Conservation (phyloP, 2,888 invertebrate genomes). For the Pelosia muscerda region DNA sequence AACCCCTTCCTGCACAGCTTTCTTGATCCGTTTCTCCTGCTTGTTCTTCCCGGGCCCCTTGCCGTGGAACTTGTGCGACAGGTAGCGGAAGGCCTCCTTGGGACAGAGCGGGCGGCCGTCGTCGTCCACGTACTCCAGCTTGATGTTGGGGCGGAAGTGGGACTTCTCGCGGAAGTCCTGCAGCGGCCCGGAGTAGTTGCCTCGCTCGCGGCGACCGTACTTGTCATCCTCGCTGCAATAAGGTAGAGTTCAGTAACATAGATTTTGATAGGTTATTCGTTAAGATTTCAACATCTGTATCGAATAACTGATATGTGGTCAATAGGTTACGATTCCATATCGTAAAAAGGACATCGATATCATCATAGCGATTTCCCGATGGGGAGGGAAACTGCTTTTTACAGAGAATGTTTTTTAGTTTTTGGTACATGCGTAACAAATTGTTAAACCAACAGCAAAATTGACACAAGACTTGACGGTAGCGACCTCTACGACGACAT, state of each 20-base stretch:
- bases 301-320: no score
- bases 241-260: neutral
- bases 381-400: no score
- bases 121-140: constrained; percentile 98
- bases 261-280: no score
- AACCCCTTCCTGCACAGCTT: constrained; percentile 96
- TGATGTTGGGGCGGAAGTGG: constrained; percentile 96
- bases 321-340: no score
- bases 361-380: no score
- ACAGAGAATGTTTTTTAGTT: no score
- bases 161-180: constrained; percentile 97
- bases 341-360: no score
- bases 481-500: no score
- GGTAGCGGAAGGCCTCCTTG: constrained; percentile 98
- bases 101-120: constrained; percentile 96
- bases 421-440: no score
- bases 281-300: no score
- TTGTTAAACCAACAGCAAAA: no score
- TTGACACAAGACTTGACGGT: no score
- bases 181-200: constrained; percentile 92
- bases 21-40: constrained; percentile 97
- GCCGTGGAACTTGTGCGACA: constrained; percentile 99
- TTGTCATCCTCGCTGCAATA: constrained; percentile 47
- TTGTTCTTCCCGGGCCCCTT: constrained; percentile 99
- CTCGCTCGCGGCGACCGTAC: constrained; percentile 86